Evolutionary conservation across 2,888 invertebrate species (phyloP), one percentile per base, ranked within the genome.

Genomic region (Elmis aenea): DNA sequence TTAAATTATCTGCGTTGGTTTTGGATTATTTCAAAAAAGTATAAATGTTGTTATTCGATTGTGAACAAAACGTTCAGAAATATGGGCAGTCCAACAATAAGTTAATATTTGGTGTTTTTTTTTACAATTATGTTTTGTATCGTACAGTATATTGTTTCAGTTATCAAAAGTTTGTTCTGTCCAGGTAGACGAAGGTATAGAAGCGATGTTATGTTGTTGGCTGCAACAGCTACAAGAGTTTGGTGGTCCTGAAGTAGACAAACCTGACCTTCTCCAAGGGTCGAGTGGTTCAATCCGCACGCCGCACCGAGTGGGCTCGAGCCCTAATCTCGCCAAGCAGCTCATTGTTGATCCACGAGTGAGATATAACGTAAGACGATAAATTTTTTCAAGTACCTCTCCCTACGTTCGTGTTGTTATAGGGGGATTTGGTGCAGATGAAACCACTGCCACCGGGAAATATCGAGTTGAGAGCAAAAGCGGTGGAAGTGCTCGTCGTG

Each of bases 371-470:
- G 88, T 87, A 65, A 74, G 78, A 72, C 48, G 18, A 18, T 6
- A 5, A 8, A 18, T n/a, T n/a, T n/a, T n/a, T n/a, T n/a, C n/a
- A n/a, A n/a, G n/a, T n/a, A n/a, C n/a, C n/a, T n/a, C n/a, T n/a
- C n/a, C n/a, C n/a, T n/a, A 18, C 8, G 18, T 18, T 8, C 5
- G 18, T 18, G 5, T 18, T 12, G 11, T 28, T 33, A 28, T 72
- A 89, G 89, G 93, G 93, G 1, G 93, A 94, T 61, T 73, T 92
- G 44, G 92, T 94, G 11, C 89, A 89, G 62, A 74, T 93, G 59
- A 89, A 89, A 65, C 83, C 84, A 58, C 72, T 93, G 35, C 77
- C 80, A 14, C 69, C 76, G 36, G 56, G 59, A 31, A 59, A 57
- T 27, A 77, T 85, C 44, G 90, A 92, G 64, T 71, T 93, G 52